Conservation (phyloP, 2,888 invertebrate species). For the Synanthedon vespiformis region DNA sequence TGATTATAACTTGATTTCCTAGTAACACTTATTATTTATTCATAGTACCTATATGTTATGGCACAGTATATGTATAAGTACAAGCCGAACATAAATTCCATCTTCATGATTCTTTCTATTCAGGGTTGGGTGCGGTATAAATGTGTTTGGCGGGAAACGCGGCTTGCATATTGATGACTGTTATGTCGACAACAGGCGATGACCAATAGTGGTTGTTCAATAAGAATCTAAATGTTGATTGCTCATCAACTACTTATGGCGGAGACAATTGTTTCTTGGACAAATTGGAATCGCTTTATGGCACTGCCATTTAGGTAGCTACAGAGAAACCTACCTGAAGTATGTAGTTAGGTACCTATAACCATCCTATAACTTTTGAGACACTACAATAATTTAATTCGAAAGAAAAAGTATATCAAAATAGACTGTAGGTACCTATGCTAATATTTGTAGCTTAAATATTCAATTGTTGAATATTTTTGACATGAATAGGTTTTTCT, state of each 20-base stretch:
- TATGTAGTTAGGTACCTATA: too few relatives aligned
- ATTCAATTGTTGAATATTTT: too few relatives aligned
- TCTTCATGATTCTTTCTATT: constrained; percentile 63
- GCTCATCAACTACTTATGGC: constrained; percentile 27
- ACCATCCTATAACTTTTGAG: too few relatives aligned
- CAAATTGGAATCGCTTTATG: constrained; percentile 27
- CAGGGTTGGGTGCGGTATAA: constrained; percentile 56
- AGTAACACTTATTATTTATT: constrained; percentile 43
- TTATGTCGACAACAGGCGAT: constrained; percentile 37
- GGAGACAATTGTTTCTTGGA: constrained; percentile 43
- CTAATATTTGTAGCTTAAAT: too few relatives aligned
- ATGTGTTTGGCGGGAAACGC: constrained; percentile 56
- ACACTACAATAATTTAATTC: too few relatives aligned
- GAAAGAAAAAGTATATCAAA: too few relatives aligned
- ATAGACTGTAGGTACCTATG: too few relatives aligned
- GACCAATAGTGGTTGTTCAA: constrained; percentile 23
- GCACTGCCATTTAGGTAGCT: too few relatives aligned
- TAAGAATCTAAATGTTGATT: constrained; percentile 18
- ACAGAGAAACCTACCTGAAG: too few relatives aligned
- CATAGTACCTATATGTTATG: constrained; percentile 39
- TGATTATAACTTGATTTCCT: constrained; percentile 10
- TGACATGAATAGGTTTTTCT: too few relatives aligned
- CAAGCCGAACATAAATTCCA: constrained; percentile 54
- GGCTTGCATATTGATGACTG: constrained; percentile 42
- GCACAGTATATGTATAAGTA: constrained; percentile 22